Conservation (phyloP, 1,140 invertebrate species). For the Acromyrmex echinatior region DNA sequence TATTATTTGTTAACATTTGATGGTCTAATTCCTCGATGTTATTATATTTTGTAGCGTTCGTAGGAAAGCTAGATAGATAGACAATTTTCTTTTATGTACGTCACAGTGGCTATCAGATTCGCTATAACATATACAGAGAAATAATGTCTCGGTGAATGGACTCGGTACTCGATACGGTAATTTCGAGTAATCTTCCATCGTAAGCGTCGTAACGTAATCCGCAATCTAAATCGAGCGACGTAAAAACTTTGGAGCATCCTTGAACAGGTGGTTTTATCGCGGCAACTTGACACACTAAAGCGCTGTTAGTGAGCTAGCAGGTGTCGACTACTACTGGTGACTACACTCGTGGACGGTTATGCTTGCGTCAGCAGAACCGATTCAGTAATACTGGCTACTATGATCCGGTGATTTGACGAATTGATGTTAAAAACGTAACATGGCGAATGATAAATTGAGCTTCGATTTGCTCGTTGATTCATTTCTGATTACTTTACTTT, state of each 20-base stretch:
- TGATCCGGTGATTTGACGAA: constrained; percentile 21
- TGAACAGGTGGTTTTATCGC: constrained; percentile 58
- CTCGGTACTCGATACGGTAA: constrained; percentile 30
- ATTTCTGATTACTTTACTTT: not conserved
- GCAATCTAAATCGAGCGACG: constrained; percentile 36
- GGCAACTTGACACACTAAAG: constrained; percentile 59
- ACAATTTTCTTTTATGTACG: not conserved
- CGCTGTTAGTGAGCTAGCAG: constrained; percentile 42
- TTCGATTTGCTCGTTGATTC: not conserved
- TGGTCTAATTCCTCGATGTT: not conserved
- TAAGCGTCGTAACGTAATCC: constrained; percentile 45
- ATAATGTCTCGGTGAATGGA: constrained; percentile 25
- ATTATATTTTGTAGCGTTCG: not conserved
- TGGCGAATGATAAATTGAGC: constrained; percentile 13
- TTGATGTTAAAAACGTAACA: constrained; percentile 36
- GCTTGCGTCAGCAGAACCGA: constrained; percentile 59
- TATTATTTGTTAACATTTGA: not conserved
- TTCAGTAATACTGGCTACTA: constrained; percentile 29
- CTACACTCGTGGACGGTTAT: constrained; percentile 29
- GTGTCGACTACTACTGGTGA: constrained; percentile 33
- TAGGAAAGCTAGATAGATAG: not conserved
- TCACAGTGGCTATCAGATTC: constrained; percentile 19
- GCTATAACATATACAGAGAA: not conserved
- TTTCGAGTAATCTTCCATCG: constrained; percentile 26
- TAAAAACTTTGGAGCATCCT: constrained; percentile 59